A percentile compares a stretch with the other conserved stretches of the same genome.
phyloP scores from a whole-genome alignment of 1,140 invertebrate genomes.

The Brachionus sp. region DNA sequence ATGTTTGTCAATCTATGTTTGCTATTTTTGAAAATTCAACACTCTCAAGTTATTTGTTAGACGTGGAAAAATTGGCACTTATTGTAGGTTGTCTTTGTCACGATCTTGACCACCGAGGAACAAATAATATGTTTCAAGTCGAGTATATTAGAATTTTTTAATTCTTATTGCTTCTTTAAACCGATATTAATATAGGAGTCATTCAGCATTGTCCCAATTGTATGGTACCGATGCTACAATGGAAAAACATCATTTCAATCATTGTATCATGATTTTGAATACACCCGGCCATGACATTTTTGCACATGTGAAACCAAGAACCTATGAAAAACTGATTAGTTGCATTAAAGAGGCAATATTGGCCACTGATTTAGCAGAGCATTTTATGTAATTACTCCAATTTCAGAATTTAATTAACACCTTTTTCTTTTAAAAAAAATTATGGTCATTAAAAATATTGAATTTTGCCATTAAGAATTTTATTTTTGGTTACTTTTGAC shows the following conservation, averaged over 20 bases:
- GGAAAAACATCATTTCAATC: constrained; percentile 54
- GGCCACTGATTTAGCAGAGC: constrained; percentile 52
- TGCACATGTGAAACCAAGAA: constrained; percentile 47
- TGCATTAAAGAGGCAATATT: constrained; percentile 50
- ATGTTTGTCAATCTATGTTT: constrained; percentile 51
- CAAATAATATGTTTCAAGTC: constrained; percentile 59
- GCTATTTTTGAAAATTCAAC: constrained; percentile 61
- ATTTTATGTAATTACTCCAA: constrained; percentile 48
- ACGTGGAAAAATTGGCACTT: constrained; percentile 54
- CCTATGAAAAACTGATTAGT: constrained; percentile 50
- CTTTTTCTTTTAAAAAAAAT: too few relatives aligned
- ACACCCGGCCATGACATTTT: constrained; percentile 52
- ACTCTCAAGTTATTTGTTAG: constrained; percentile 48
- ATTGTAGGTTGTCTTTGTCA: constrained; percentile 58
- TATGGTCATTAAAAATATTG: too few relatives aligned
- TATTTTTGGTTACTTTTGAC: too few relatives aligned
- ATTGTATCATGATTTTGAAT: constrained; percentile 49
- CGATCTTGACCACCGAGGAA: constrained; percentile 59
- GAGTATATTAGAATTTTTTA: constrained; percentile 47
- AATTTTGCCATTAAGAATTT: too few relatives aligned
- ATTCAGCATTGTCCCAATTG: constrained; percentile 50
- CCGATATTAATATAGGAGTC: constrained; percentile 48
- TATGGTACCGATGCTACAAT: constrained; percentile 51
- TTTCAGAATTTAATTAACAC: too few relatives aligned
- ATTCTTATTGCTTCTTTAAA: constrained; percentile 44